Evolutionary conservation across 2,113 vertebrate genomes (phyloP), one percentile per base, ranked within the genome.

Genomic region (Megaceryle maxima): DNA sequence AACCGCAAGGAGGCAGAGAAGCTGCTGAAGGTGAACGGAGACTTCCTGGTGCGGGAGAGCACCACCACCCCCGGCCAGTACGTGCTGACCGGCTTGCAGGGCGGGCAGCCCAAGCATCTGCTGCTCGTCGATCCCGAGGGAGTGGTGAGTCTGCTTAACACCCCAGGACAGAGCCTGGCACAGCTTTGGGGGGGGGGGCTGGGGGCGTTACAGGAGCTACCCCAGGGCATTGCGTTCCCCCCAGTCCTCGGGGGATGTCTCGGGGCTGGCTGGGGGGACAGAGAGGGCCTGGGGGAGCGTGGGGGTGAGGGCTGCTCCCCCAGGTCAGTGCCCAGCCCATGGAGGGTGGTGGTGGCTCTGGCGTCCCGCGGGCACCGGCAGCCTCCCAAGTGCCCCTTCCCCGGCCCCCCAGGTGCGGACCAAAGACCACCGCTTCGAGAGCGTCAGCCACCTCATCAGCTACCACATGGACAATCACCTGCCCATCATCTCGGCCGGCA

Each of bases 401-500:
- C 11, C 0, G 6, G 1, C 5, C 19, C 46, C 10, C 4, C 85
- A 99, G 99, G 99, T 99, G 17, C 98, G 99, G 85, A 99, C 99
- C 3, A 99, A 99, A 97, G 99, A 99, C 84, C 99, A 99, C 68
- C 99, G 99, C 62, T 99, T 99, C 6, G 99, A 99, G 95, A 99
- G 99, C 1, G 99, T 99, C 92, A 99, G 99, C 89, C 99, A 99
- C 97, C 98, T 99, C 96, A 99, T 99, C 98, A 99, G 99, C 94
- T 99, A 99, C 97, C 99, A 99, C 97, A 99, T 99, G 99, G 99
- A 99, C 99, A 99, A 99, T 98, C 98, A 98, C 87, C 98, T 99
- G 85, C 99, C 99, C 83, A 99, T 99, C 88, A 99, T 99, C 93
- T 99, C 99, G 0, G 99, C 99, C 0, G 99, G 99, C 92, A 99